phyloP scores from a whole-genome alignment of 2,797 vertebrate species.

The Enteromius unitaeniatus region DNA sequence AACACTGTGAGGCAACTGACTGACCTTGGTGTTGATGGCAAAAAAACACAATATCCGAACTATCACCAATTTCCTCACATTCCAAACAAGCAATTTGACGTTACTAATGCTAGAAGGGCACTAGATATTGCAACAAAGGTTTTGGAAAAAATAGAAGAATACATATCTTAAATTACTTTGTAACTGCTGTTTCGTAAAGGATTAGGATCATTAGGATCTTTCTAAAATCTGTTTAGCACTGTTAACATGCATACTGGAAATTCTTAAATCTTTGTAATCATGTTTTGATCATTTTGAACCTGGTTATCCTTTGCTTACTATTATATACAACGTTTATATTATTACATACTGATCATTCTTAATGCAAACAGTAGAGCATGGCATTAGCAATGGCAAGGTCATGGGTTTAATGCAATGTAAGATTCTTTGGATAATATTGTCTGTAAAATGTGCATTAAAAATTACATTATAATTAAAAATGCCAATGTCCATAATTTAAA shows the following conservation, averaged over 20 bases:
- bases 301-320: not conserved
- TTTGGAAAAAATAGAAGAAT: conserved; percentile 69
- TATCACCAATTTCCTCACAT: conserved; percentile 73
- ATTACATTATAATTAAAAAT: not conserved
- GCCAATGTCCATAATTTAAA: conserved; percentile 63
- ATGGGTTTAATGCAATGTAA: not conserved
- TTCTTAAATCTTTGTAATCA: not conserved
- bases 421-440: not conserved
- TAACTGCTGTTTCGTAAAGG: not conserved
- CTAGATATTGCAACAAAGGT: conserved; percentile 70
- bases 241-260: not conserved
- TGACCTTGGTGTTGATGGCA: conserved; percentile 74
- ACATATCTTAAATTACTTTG: conserved; percentile 60
- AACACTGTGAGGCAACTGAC: conserved; percentile 66
- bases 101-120: conserved; percentile 66
- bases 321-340: not conserved
- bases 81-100: conserved; percentile 75
- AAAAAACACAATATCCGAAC: conserved; percentile 82
- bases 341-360: not conserved
- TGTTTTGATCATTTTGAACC: not conserved
- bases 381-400: not conserved
- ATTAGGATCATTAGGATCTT: not conserved
- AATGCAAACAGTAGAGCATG: not conserved
- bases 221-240: not conserved
- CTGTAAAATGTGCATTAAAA: not conserved